Conservation (phyloP, 2,797 vertebrate species). For the Amphiprion clarkii region DNA sequence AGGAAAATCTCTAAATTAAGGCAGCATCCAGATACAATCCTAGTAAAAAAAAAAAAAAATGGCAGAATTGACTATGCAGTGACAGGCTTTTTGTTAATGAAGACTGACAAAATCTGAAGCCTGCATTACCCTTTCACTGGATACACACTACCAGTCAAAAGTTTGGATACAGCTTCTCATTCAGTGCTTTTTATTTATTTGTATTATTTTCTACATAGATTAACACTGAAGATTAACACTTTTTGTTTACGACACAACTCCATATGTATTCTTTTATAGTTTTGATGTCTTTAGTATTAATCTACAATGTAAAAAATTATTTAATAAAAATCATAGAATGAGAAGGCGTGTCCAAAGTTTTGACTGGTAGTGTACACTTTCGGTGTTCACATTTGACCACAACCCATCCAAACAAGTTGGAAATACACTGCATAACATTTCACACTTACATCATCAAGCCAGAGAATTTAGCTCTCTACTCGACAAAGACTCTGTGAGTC, state of each 20-base stretch:
- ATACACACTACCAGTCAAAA: not conserved
- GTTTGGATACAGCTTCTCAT: too few species aligned
- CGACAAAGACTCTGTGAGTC: slow-evolving; percentile 8
- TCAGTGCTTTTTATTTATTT: too few species aligned
- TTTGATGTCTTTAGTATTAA: too few species aligned
- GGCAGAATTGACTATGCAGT: not conserved
- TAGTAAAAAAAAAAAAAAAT: not conserved
- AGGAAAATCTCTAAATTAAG: not conserved
- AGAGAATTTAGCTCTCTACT: slow-evolving; percentile 8
- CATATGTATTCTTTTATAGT: too few species aligned
- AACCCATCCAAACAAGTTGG: slow-evolving; percentile 7
- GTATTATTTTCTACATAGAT: too few species aligned
- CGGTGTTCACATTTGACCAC: slow-evolving; percentile 19
- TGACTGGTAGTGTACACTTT: not conserved
- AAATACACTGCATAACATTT: slow-evolving; percentile 12
- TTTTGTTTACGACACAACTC: too few species aligned
- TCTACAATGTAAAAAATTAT: too few species aligned
- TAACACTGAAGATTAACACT: too few species aligned
- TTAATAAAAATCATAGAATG: too few species aligned
- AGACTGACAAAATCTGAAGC: not conserved
- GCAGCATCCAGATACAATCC: slow-evolving; percentile 1
- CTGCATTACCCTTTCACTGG: not conserved
- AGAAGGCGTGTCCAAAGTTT: too few species aligned
- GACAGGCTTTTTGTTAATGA: not conserved
- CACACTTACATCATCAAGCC: slow-evolving; percentile 9